phyloP scores from a whole-genome alignment of 2,797 vertebrate genomes.

The Buphagus erythrorhynchus region DNA sequence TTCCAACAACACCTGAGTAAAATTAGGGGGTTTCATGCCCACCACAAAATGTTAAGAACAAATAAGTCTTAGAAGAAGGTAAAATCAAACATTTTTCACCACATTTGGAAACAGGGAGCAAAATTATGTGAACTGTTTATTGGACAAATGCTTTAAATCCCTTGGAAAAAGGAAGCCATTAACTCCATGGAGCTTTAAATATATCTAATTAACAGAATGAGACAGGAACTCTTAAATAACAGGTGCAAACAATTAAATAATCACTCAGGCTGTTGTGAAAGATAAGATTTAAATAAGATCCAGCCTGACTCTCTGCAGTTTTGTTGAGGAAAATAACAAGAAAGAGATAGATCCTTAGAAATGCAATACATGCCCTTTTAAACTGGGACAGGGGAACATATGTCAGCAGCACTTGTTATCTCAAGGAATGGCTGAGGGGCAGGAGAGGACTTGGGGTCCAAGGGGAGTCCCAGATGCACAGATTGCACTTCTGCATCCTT shows the following conservation, averaged over 20 bases:
- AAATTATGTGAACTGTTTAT: background rate
- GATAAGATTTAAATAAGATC: background rate
- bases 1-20: background rate
- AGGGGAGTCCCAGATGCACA: background rate
- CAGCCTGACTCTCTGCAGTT: background rate
- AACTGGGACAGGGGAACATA: background rate
- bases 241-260: constrained; percentile 41
- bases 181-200: background rate
- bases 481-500: background rate
- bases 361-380: background rate
- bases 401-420: background rate
- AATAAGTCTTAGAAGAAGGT: background rate
- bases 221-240: background rate
- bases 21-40: background rate
- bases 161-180: background rate
- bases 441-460: background rate
- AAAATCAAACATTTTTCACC: background rate
- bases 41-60: background rate
- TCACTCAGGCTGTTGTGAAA: background rate
- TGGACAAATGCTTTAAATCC: background rate
- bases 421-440: fast-evolving
- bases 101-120: background rate
- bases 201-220: background rate
- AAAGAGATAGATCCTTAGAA: background rate
- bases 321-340: background rate